Conservation (phyloP, 2,113 vertebrate species). For the Grammomys surdaster region DNA sequence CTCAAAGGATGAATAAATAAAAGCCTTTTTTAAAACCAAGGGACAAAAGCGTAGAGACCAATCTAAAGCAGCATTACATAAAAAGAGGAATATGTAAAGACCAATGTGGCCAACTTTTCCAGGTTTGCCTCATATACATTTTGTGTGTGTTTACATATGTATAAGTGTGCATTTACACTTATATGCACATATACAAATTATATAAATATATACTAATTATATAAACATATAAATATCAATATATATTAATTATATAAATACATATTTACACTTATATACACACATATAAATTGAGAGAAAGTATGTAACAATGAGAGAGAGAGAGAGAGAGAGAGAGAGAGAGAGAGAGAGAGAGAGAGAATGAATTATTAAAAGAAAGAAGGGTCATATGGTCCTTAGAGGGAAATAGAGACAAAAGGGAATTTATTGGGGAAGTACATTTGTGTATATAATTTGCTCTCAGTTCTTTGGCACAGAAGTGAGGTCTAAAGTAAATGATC, state of each 20-base stretch:
- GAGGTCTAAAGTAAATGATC: slow-evolving; percentile 45
- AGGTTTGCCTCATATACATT: background rate
- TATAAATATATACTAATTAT: too few species aligned
- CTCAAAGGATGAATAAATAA: background rate
- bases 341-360: background rate
- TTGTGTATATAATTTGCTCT: background rate
- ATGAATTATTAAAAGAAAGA: background rate
- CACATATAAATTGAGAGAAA: background rate
- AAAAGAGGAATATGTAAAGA: background rate
- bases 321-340: too few species aligned
- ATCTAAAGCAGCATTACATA: background rate
- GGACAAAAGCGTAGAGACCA: background rate
- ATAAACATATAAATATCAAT: too few species aligned
- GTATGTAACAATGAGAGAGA: background rate
- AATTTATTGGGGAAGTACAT: slow-evolving; percentile 39
- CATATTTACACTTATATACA: background rate
- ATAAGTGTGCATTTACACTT: background rate
- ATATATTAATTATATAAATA: background rate
- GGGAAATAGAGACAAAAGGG: slow-evolving; percentile 15
- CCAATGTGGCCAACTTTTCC: background rate
- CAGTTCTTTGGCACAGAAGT: slow-evolving; percentile 61
- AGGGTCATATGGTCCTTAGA: background rate
- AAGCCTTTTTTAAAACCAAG: background rate
- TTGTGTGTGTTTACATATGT: background rate
- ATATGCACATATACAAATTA: background rate